Evolutionary conservation across 2,888 invertebrate genomes (phyloP).

Genomic region (Hypolimnas misippus): DNA sequence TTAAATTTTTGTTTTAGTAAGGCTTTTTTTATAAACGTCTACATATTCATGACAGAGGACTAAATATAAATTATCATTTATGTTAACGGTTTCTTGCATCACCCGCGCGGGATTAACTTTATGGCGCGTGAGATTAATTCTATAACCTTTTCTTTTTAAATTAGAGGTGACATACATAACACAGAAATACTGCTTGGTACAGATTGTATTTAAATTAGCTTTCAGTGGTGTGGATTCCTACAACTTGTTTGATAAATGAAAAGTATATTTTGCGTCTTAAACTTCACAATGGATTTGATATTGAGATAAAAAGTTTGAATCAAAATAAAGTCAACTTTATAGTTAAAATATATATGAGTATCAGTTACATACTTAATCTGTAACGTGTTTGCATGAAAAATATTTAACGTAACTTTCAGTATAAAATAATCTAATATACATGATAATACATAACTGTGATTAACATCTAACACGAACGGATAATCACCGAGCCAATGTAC

Average conservation of each 20-base stretch:
- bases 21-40: neutral
- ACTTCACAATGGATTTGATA: neutral
- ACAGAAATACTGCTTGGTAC: neutral
- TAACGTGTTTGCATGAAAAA: too few species aligned
- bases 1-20: neutral
- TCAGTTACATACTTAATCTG: too few species aligned
- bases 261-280: neutral
- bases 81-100: neutral
- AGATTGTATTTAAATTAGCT: neutral
- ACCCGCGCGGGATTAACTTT: neutral
- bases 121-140: constrained; percentile 1
- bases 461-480: too few species aligned
- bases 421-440: too few species aligned
- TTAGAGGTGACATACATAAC: neutral
- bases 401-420: too few species aligned
- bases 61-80: constrained; percentile 7
- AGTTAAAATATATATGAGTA: too few species aligned
- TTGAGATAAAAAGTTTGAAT: neutral
- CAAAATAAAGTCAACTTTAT: too few species aligned
- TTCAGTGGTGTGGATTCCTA: neutral
- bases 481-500: neutral
- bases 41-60: neutral
- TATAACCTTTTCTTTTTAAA: neutral
- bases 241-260: neutral
- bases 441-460: too few species aligned